Evolutionary conservation across 1,140 invertebrate species (phyloP), one percentile per base, ranked within the genome.

Genomic region (Drosophila persimilis): DNA sequence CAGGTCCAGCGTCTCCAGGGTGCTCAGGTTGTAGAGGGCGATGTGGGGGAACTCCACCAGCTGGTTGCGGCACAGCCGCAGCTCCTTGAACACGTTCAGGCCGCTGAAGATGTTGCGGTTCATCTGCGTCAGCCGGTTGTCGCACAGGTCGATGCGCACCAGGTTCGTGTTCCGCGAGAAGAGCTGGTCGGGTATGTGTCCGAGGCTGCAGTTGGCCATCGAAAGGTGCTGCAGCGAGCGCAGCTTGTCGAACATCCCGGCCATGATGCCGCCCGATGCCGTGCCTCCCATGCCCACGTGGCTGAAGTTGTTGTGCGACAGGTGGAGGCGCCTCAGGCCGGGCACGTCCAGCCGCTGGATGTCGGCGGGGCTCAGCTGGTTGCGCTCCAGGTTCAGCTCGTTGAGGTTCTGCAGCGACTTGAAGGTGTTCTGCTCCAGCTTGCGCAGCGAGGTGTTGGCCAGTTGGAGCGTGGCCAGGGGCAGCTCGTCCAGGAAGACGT

Each of bases 291-390:
- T 93, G 46, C 94, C 93, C 43, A 96, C 92, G 46, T 94, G 92
- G 22, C 93, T 95, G 78, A 97, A 95, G 90, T 97, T 96, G 89
- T 97, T 97, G 51, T 94, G 92, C 3, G 95, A 95, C 6, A 96
- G 90, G 64, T 94, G 93, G 20, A 98, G 92, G 0, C 94, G 94
- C 58, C 95, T 93, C 62, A 97, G 92, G 26, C 95, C 95, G 3
- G 95, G 94, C 45, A 97, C 94, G 72, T 95, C 94, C 13, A 97
- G 91, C 63, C 94, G 93, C 15, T 93, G 90, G 20, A 97, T 92
- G 47, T 95, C 95, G 7, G 92, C 90, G 0, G 94, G 93, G 50
- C 93, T 94, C 29, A 98, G 91, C 24, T 94, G 93, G 91, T 98
- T 98, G 29, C 94, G 92, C 48, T 94, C 94, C 20, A 97, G 77